Base-by-base conservation (phyloP, 2,888 invertebrate genomes). In the Caenorhabditis angaria region DNA sequence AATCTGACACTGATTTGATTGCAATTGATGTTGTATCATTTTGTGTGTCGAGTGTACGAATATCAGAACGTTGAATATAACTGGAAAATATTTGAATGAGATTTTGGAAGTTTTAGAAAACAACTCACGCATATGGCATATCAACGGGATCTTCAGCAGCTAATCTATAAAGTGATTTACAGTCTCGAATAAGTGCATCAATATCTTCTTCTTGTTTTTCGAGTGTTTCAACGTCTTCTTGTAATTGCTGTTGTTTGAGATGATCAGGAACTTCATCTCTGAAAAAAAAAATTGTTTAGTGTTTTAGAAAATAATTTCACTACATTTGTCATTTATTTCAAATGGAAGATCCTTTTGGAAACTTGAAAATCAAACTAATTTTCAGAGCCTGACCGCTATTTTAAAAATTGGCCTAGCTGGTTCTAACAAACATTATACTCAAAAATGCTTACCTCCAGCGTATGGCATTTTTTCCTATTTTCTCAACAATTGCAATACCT, bases 401-500 rank as follows among this genome's bases (percentile, higher is more conserved):
- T n/a, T n/a, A n/a, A n/a, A n/a, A n/a, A n/a, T n/a, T n/a, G n/a
- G n/a, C n/a, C n/a, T n/a, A n/a, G n/a, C n/a, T n/a, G n/a, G n/a
- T n/a, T n/a, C n/a, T n/a, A n/a, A n/a, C n/a, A n/a, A n/a, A n/a
- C n/a, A n/a, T n/a, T n/a, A n/a, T n/a, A n/a, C n/a, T n/a, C 32
- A 6, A 28, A 28, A 22, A 4, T 68, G 5, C 69, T 58, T 22
- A 80, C 85, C 76, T 83, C 81, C 82, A 86, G 28, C 79, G 62
- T 48, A 87, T 84, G 65, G 80, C 80, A 70, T 86, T 86, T 69
- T 86, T 86, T 41, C 86, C 87, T 61, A 83, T 77, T 71, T 86
- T 86, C 66, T 87, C 85, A 32, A 87, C 78, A 32, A 87, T 56
- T 55, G 82, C 83, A 32, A 87, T 84, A 35, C 76, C 76, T 65